Base-by-base conservation (phyloP, 2,113 vertebrate species). In the Crypturellus undulatus region DNA sequence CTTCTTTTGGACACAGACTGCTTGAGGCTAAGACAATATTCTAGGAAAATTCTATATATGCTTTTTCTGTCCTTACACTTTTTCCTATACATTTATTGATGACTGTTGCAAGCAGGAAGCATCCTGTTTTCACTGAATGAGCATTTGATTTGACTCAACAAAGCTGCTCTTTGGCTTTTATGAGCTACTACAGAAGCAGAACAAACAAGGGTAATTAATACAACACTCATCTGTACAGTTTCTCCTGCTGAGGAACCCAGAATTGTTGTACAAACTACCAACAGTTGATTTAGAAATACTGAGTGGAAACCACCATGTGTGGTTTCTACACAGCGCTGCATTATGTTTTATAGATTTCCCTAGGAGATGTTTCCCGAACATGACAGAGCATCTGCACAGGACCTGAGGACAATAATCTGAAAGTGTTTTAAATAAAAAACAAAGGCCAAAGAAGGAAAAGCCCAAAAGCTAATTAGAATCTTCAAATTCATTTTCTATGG, bases 171-270 rank as follows among this genome's bases (percentile, higher is more conserved):
- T 59, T 1, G 3, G 25, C 21, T 77, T 49, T 36, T 54, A 36
- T 6, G 52, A n/a, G 36, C 32, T 68, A 18, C 30, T 72, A 8
- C 10, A 38, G 70, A 85, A 77, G 63, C 19, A 54, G 38, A 76
- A 65, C 36, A 43, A 40, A 34, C 8, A 75, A n/a, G 8, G 10
- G 32, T 26, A 26, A 0, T 49, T 54, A 67, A 78, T 18, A 64
- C 6, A 58, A 28, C 25, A 21, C 43, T 71, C 38, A 47, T 7
- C 8, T 0, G 0, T 1, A 0, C 34, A n/a, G 20, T 38, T 90
- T 60, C 5, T 54, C 15, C 47, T 78, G 25, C 71, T 56, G 59
- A 77, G 65, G 72, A 82, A 49, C n/a, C 45, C n/a, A 49, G 40
- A 62, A 12, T 9, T 14, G 16, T 30, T 38, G 52, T 65, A 68